Base-by-base conservation (phyloP, 2,113 vertebrate species). In the Hypanus sabinus region DNA sequence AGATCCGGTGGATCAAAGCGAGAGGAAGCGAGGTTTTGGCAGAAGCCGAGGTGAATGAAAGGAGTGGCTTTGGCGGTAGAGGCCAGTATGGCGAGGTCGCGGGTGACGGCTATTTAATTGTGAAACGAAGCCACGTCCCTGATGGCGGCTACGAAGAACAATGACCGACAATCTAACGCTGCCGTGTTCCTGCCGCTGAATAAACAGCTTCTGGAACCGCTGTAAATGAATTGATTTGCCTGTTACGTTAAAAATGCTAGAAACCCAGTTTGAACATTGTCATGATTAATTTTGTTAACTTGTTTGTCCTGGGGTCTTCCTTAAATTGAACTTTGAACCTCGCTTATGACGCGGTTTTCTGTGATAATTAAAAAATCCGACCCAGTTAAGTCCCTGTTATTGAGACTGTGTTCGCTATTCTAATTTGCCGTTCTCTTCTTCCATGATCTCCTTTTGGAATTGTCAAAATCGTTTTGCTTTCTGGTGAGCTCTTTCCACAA, bases 391-490 rank as follows among this genome's bases (percentile, higher is more conserved):
- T 1, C 22, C 60, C 10, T 55, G 46, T 93, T 68, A 46, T 93
- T 93, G 20, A 38, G 38, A 46, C 33, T 93, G 36, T 30, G 16
- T 27, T 55, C 33, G 36, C 70, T 22, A 30, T 20, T 92, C 4
- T 92, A 71, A 9, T 71, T 92, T 68, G 68, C 33, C 68, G 18
- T 22, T 55, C 36, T 73, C 38, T 73, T 38, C 68, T 93, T 93
- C 22, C 10, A 22, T 93, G 36, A 73, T 36, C 91, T 93, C 70
- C 91, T 73, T 71, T 73, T 93, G 70, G 70, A 93, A 93, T 73
- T 75, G 91, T 93, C 36, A 18, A 75, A 93, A 93, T 70, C 20
- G 68, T 93, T 93, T 93, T 73, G 91, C 91, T 93, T 93, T 93
- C 91, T 93, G 68, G 91, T 55, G 91, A 93, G 91, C 46, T 93